Percentiles rank a stretch among this genome's conserved stretches.
phyloP scores from a whole-genome alignment of 1,140 invertebrate genomes.

The Drosophila setifemur region DNA sequence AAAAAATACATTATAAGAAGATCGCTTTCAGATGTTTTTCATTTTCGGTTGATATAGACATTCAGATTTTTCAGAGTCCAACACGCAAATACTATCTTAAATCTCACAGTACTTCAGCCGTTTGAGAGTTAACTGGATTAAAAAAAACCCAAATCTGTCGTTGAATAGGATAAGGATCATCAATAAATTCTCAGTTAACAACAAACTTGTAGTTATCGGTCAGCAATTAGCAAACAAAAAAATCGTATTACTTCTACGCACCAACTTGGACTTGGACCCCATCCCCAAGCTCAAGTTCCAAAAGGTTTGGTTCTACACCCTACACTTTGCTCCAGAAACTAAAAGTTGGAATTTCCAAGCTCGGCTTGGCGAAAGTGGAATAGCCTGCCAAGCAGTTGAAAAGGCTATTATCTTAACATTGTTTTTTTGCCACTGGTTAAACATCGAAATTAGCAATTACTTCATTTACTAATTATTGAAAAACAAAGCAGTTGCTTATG shows the following conservation, averaged over 20 bases:
- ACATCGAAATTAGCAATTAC: slow-evolving; percentile 66
- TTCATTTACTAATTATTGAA: slow-evolving; percentile 65
- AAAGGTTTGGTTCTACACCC: not conserved
- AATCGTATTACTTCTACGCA: not conserved
- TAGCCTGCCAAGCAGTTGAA: slow-evolving; percentile 17
- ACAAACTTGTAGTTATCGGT: not conserved
- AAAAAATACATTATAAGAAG: too few relatives aligned
- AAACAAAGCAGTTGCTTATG: slow-evolving; percentile 47
- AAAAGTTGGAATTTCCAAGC: slow-evolving; percentile 31
- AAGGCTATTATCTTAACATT: slow-evolving; percentile 43
- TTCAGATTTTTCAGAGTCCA: too few relatives aligned
- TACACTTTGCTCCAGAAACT: slow-evolving; percentile 34
- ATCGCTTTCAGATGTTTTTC: too few relatives aligned
- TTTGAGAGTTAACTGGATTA: too few relatives aligned
- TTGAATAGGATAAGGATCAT: not conserved
- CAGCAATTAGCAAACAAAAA: not conserved
- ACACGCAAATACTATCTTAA: too few relatives aligned
- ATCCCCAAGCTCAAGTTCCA: not conserved
- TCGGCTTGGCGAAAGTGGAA: slow-evolving; percentile 22
- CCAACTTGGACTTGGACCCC: not conserved
- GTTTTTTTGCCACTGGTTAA: slow-evolving; percentile 49
- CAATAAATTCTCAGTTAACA: not conserved
- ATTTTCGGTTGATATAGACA: too few relatives aligned
- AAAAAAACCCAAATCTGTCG: not conserved
- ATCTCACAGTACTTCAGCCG: too few relatives aligned